phyloP scores from a whole-genome alignment of 2,797 vertebrate species.

The Cirrhinus mrigala region DNA sequence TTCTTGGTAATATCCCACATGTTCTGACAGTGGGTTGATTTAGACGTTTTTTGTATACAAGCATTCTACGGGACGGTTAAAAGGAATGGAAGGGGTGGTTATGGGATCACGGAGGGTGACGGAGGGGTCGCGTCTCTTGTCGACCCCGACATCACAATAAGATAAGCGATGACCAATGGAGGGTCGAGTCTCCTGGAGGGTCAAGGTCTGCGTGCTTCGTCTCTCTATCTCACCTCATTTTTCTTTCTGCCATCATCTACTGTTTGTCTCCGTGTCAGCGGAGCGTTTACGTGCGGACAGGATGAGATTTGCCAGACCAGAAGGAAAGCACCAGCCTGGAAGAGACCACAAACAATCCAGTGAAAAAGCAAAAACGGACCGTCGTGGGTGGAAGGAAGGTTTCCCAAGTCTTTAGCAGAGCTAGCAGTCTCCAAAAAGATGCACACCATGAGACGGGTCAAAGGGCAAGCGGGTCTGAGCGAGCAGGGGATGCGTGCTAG shows the following conservation, averaged over 20 bases:
- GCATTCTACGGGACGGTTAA: neutral
- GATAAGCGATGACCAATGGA: conserved; percentile 44
- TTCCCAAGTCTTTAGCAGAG: conserved; percentile 28
- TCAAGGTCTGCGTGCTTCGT: conserved; percentile 66
- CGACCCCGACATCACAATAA: conserved; percentile 2
- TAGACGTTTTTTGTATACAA: conserved; percentile 15
- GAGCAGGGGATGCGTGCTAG: conserved; percentile 36
- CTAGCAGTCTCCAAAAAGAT: neutral
- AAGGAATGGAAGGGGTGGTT: conserved; percentile 7
- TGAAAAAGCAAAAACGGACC: neutral
- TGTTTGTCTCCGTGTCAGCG: conserved; percentile 69
- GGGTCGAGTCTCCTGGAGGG: conserved; percentile 42
- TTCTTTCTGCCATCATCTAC: conserved; percentile 52
- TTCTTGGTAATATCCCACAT: conserved; percentile 15
- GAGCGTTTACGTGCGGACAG: conserved; percentile 69
- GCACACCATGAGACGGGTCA: neutral
- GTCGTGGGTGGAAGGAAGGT: neutral
- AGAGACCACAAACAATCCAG: conserved; percentile 47
- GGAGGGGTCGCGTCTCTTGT: conserved; percentile 40
- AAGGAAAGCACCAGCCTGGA: conserved; percentile 44
- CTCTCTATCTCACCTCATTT: conserved; percentile 58
- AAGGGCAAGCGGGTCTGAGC: conserved; percentile 8
- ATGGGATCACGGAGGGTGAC: conserved; percentile 36
- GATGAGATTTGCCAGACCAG: conserved; percentile 73
- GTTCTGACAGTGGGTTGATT: neutral